Base-by-base conservation (phyloP, 2,888 invertebrate species). In the Trachelus tabidus region DNA sequence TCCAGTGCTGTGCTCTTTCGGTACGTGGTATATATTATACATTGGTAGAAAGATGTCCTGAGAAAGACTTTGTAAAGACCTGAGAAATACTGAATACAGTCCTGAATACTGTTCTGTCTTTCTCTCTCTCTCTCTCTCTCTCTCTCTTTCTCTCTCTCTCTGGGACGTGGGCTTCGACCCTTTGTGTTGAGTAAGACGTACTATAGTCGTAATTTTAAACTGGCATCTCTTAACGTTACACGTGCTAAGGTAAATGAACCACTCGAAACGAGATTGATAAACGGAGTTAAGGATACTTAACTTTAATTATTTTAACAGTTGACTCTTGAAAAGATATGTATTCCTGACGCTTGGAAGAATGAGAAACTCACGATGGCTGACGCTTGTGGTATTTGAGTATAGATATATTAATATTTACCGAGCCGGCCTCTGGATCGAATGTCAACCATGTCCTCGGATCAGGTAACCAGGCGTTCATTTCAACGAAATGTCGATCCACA, bases 401-500 rank as follows among this genome's bases (percentile, higher is more conserved):
- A 56, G 6, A 56, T 56, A 56, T 56, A 56, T 71, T 71, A 30
- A 40, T 80, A 81, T 83, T 87, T 87, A 87, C 87, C 87, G 81
- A 80, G 75, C 71, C 34, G 34, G 81, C 83, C 33, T 86, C 86
- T 31, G 83, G 80, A 15, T 88, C 88, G 83, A 87, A 87, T 34
- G 81, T 77, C 78, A 88, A 80, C 89, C 89, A 89, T 75, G 84
- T 86, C 80, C 86, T 81, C 9, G 88, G 86, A 81, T 86, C 85
- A 23, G 86, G 82, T 15, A 88, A 79, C 89, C 88, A 89, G 75
- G 85, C 83, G 80, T 85, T 88, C 88, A 89, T 89, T 56, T 73
- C 79, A 35, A 56, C 68, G 37, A 11, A 35, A 9, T 23, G 56
- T 56, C 23, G 9, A 56, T 23, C 56, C 23, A 56, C 23, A 23